Conservation (phyloP, 2,888 invertebrate species). For the Ptilodon capucinus region DNA sequence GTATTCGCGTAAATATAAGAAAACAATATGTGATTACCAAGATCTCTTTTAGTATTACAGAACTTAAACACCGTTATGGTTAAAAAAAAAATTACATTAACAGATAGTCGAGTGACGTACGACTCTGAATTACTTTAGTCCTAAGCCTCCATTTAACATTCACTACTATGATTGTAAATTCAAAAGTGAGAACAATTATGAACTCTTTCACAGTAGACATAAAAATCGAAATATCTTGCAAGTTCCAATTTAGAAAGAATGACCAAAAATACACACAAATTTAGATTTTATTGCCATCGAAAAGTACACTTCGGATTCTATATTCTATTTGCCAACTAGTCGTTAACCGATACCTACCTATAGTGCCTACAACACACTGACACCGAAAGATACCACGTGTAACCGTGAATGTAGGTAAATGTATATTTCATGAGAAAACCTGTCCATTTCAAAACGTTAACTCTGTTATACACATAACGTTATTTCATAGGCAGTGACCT, state of each 20-base stretch:
- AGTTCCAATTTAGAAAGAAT: neutral
- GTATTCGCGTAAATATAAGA: no score
- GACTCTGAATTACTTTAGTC: no score
- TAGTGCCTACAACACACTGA: neutral
- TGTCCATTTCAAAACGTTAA: neutral
- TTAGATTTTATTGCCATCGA: neutral
- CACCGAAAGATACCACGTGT: neutral
- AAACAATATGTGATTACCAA: no score
- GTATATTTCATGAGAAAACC: conserved; percentile 1
- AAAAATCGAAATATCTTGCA: neutral
- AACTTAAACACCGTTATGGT: no score
- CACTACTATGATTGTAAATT: no score
- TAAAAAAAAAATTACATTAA: no score
- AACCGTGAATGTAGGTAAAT: neutral
- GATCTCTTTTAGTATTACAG: no score
- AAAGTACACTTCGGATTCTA: neutral
- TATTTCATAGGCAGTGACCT: neutral
- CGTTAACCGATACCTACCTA: neutral
- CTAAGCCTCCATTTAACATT: no score
- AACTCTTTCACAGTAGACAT: neutral
- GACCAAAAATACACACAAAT: neutral
- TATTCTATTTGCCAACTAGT: neutral
- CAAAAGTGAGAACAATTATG: neutral
- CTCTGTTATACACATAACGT: neutral
- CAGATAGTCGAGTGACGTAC: no score